Evolutionary conservation across 2,113 vertebrate species (phyloP), one percentile per base, ranked within the genome.

Genomic region (Tyto alba): DNA sequence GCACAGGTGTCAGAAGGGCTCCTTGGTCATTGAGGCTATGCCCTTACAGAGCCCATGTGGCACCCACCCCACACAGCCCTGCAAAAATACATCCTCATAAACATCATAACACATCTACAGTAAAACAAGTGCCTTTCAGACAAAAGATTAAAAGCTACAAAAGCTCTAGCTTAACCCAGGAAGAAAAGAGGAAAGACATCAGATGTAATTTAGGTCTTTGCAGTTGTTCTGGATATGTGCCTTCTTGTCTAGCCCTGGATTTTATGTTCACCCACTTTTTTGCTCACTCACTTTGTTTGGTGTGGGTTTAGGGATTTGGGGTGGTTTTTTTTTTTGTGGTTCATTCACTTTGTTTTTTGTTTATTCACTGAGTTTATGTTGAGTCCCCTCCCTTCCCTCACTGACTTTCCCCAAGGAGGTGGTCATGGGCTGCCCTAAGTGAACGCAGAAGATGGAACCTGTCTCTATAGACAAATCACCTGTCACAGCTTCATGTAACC

Each of bases 11-110:
- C 34, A 56, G 74, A 92, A 93, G 72, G 30, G 22, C 45, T 85
- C 34, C 45, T 52, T 83, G 67, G 57, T 69, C 74, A 22, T 11
- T 21, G 73, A 55, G 68, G 41, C 55, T 74, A 1, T 77, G 69
- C 9, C 29, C 69, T 38, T 71, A 17, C 19, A 43, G 55, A 38
- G 22, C 30, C 52, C 52, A 21, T 0, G 0, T 34, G 64, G 36
- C 69, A 74, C 45, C 32, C 20, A 30, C 16, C 63, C 60, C 52
- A 27, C 43, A 40, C 9, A 16, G 30, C 23, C 56, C 74, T 60
- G 52, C 29, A 91, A 63, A 20, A 75, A 4, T 32, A 26, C 26
- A 20, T 56, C 20, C 21, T 85, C 74, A 40, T 68, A 67, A 75
- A 47, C 41, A 72, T 40, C 14, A 1, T 27, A 82, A 36, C 14